Base-by-base conservation (phyloP, 2,888 invertebrate genomes). In the Punctoribates punctum region DNA sequence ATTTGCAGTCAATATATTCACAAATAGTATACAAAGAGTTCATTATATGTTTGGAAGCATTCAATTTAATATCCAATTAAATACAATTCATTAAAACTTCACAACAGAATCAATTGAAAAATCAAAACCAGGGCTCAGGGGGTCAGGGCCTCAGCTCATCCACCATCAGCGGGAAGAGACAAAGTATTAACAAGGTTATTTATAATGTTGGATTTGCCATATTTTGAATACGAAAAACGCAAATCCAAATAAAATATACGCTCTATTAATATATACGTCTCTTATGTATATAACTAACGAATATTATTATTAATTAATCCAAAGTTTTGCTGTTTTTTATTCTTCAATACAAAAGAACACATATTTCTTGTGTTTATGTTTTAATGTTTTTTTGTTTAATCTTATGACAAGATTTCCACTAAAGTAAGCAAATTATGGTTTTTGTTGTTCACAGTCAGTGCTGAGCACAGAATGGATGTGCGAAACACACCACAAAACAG, bases 391-490 rank as follows among this genome's bases (percentile, higher is more conserved):
- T 1, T 8, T 54, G 9, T 54, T n/a, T 54, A 34, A 34, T 54
- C 54, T 54, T 54, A 1, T 62, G 62, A 62, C 62, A 62, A 62
- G 62, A 62, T 62, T 54, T 54, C 54, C 54, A 54, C 54, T 54
- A 20, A 54, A 15, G 20, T 54, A 54, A 54, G 20, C 54, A 54
- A n/a, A 20, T 54, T 20, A 20, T 54, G n/a, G 54, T 34, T 34
- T 48, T 54, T 54, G 54, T 54, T 54, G n/a, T 54, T 20, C 54
- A 15, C 54, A n/a, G 1, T 20, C 54, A 54, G 20, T 20, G n/a
- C 54, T 54, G n/a, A n/a, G n/a, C 20, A 54, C n/a, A 20, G 5
- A 54, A n/a, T 54, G 46, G 11, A 48, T 15, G 54, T 54, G 54
- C n/a, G n/a, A 54, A 54, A 54, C 48, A 48, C 48, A 17, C 9